Evolutionary conservation across 2,888 invertebrate genomes (phyloP), one percentile per base, ranked within the genome.

Genomic region (Keiferia lycopersicella): DNA sequence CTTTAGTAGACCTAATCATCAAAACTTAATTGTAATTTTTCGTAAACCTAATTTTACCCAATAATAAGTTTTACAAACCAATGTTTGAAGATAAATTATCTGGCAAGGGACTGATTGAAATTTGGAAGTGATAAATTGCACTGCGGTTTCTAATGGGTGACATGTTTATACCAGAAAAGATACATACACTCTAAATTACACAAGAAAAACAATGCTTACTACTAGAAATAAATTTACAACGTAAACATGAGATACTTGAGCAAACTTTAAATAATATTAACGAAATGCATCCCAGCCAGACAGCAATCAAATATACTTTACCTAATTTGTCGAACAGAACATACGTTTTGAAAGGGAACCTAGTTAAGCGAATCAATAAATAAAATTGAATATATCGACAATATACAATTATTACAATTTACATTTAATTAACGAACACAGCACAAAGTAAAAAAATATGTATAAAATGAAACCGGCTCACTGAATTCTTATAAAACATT

Each of bases 371-470:
- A 88, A 87, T 87, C 86, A 91, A 91, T 91, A 91, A 92, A 92
- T 92, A 90, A 90, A 89, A 89, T 87, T 83, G 84, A 84, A 86
- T 87, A 82, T 87, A 88, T 86, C 82, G 87, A 89, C 86, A 91
- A 87, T 89, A 84, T 91, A 91, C 91, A 90, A 85, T 88, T 88
- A 87, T 87, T 88, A 89, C 87, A 90, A 87, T 89, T 90, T 91
- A 91, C 88, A 91, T 81, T 83, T 82, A 87, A 85, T 86, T 90
- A 90, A 89, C 88, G 86, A 91, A 91, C 91, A 91, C 91, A 91
- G 91, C 91, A 90, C 91, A 90, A 91, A 86, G 78, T 78, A 79
- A 74, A 78, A 75, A 78, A 76, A 76, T 78, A 79, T 82, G 77
- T 84, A 76, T 77, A 78, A 79, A 76, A 79, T 78, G 78, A 86